Base-by-base conservation (phyloP, 2,113 vertebrate species). In the Nicator chloris region DNA sequence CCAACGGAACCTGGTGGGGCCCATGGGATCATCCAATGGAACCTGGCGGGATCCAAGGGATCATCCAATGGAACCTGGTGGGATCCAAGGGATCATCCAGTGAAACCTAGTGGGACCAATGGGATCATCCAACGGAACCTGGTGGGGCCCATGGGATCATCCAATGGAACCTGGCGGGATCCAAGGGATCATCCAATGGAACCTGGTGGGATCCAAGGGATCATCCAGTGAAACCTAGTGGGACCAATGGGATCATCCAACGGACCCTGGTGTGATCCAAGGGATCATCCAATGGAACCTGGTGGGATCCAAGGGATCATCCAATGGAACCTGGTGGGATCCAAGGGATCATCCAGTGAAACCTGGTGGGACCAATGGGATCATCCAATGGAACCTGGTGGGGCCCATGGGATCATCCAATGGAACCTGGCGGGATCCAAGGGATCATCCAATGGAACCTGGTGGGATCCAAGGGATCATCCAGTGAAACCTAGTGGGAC, bases 391-490 rank as follows among this genome's bases (percentile, higher is more conserved):
- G 26, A n/a, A 0, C 2, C 45, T 59, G 63, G 22, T 28, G 51
- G 39, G n/a, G 47, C 0, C 1, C 3, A 40, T 0, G 23, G 7
- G 33, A 61, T 2, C 37, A 39, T 1, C 0, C 2, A 28, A 2
- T 1, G 1, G 24, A 22, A 1, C 9, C 33, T 26, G n/a, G 47
- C 4, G 13, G 23, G 28, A 59, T 1, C 4, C 9, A 26, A 1
- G 1, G 0, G 13, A 75, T 9, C 50, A 37, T 0, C 1, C 0
- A 44, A 5, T 0, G 1, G 42, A 39, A 0, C 7, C 7, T 42
- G 35, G 8, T 76, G 22, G 56, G 33, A 79, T 1, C 3, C 19
- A 54, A 5, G 19, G 2, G 53, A 54, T 8, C 30, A 33, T 21
- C 8, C 19, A 13, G 9, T 22, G 31, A 30, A 20, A 54, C 4